Base-by-base conservation (phyloP, 2,797 vertebrate species). In the Onychomys torridus region DNA sequence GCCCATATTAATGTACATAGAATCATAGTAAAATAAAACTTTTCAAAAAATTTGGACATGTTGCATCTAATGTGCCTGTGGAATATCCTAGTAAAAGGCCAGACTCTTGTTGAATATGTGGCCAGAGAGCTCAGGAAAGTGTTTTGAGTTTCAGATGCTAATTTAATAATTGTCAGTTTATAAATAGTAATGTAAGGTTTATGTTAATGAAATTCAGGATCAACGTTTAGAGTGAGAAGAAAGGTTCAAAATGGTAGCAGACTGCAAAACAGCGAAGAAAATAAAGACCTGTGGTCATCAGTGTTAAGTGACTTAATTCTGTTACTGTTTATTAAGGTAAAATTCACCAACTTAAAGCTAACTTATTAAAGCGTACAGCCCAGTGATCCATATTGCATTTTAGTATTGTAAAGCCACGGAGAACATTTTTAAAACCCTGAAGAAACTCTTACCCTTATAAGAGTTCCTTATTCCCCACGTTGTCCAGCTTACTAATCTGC, bases 101-200 rank as follows among this genome's bases (percentile, higher is more conserved):
- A 67, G 2, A 83, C 40, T 87, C 37, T 57, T 57, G 29, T 88
- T 91, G 55, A 23, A 67, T 88, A 55, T 77, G 57, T 91, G 40
- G 9, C 21, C 86, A 11, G 63, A 65, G 63, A 96, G 76, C 55
- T 88, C 59, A 71, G 67, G 63, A 78, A 95, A 90, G 76, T 73
- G 43, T 46, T 71, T 90, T 92, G 37, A 10, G 77, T 55, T 90
- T 95, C 63, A 85, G 34, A 81, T 90, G 43, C 29, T 46, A 32
- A 55, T 81, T 83, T 81, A 59, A 67, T 86, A 69, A 90, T 90
- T 92, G 75, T 77, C 10, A 29, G 5, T 90, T 27, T 92, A 29
- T 92, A 77, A 57, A 49, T 94, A 86, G 16, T 89, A 89, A 85
- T 89, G 65, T 85, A 82, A 92, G 13, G 27, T 81, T 5, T 85